phyloP scores from a whole-genome alignment of 2,113 vertebrate species.

The Cardinalis cardinalis region DNA sequence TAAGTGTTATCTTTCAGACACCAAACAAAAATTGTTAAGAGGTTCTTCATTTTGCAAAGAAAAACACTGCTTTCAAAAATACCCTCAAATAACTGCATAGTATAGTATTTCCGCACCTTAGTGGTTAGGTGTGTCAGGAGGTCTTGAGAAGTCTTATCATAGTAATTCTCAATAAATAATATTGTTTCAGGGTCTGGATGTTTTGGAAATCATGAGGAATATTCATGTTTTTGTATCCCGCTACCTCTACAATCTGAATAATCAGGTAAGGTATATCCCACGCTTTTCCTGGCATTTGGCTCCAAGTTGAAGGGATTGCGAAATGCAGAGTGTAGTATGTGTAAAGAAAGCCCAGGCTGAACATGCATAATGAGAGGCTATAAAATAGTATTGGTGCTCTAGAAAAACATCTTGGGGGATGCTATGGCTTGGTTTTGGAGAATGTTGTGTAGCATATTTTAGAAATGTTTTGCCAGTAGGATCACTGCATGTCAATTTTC shows the following conservation, averaged over 20 bases:
- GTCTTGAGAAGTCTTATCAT: neutral
- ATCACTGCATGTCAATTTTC: neutral
- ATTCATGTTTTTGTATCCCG: slow-evolving; percentile 98
- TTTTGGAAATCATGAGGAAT: slow-evolving; percentile 99
- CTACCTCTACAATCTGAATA: slow-evolving; percentile 98
- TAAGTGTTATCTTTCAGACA: neutral
- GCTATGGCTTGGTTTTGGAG: neutral
- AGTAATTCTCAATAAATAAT: neutral
- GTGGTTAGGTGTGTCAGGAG: neutral
- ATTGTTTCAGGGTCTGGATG: slow-evolving; percentile 88
- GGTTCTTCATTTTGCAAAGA: neutral
- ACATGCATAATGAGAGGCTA: neutral
- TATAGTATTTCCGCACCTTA: neutral
- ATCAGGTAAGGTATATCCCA: slow-evolving; percentile 79
- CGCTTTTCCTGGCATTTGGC: neutral
- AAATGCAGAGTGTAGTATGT: fast-evolving
- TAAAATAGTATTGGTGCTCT: neutral
- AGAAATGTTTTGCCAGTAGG: neutral
- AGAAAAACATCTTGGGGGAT: neutral
- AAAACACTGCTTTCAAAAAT: neutral
- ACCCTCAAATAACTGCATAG: neutral
- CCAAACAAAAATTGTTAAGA: neutral
- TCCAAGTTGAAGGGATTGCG: neutral
- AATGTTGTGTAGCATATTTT: neutral
- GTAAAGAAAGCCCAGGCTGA: neutral